Conservation (phyloP, 2,113 vertebrate genomes). For the Asarcornis scutulata region DNA sequence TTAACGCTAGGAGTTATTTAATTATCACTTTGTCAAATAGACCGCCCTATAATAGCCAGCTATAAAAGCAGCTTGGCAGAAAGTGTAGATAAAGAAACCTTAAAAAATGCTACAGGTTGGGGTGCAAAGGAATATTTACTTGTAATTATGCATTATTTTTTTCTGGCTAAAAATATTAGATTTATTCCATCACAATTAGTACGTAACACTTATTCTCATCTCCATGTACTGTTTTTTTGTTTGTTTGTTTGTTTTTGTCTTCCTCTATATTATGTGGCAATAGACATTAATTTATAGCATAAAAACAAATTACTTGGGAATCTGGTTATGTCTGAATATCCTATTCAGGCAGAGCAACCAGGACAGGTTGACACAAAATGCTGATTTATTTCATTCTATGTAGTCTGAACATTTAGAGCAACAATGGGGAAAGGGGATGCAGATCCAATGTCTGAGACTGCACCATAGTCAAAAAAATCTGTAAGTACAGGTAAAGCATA, state of each 20-base stretch:
- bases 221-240: not conserved
- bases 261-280: not conserved
- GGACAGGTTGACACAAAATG: not conserved
- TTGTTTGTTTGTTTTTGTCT: not conserved
- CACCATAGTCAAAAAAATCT: not conserved
- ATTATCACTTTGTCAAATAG: conserved; percentile 33
- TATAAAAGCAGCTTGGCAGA: not conserved
- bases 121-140: not conserved
- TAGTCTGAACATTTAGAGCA: not conserved
- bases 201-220: not conserved
- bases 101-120: not conserved
- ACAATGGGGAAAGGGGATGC: too few species aligned
- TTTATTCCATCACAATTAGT: not conserved
- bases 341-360: not conserved
- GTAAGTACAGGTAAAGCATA: not conserved
- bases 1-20: conserved; percentile 46
- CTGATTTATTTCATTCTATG: not conserved
- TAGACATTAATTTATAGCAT: not conserved
- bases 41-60: not conserved
- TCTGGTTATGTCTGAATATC: not conserved
- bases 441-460: not conserved
- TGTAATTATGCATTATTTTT: not conserved
- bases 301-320: not conserved
- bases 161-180: not conserved
- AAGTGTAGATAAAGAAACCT: not conserved